A percentile compares a stretch with the other conserved stretches of the same genome.
Evolutionary conservation across 1,140 invertebrate genomes (phyloP).

Genomic region (Drosophila dunni): DNA sequence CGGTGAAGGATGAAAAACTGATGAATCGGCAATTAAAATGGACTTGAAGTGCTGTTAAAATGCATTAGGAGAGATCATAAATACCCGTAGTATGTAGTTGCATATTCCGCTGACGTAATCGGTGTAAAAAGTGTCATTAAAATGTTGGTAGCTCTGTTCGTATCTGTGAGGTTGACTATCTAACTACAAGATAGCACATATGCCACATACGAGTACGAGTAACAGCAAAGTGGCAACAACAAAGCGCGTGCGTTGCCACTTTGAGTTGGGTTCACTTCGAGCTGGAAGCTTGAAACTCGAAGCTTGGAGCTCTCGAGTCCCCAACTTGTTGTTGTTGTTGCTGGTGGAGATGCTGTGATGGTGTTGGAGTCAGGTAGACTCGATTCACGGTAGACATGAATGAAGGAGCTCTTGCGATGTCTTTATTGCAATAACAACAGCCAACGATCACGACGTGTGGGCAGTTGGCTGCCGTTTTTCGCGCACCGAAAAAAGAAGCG

Average conservation of each 20-base stretch:
- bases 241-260: slow-evolving; percentile 38
- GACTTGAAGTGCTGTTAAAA: too few species aligned
- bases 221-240: slow-evolving; percentile 26
- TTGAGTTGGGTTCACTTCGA: slow-evolving; percentile 4
- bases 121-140: too few species aligned
- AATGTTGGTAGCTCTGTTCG: too few species aligned
- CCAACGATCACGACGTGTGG: slow-evolving; percentile 54
- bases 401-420: slow-evolving; percentile 47
- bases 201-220: slow-evolving; percentile 2
- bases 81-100: too few species aligned
- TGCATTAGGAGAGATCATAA: too few species aligned
- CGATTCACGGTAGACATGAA: slow-evolving; percentile 47
- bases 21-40: too few species aligned
- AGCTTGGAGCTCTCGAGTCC: background rate
- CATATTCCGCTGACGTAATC: too few species aligned
- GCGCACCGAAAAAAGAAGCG: slow-evolving; percentile 48
- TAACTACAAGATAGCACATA: slow-evolving; percentile 13
- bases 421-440: slow-evolving; percentile 39
- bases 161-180: background rate
- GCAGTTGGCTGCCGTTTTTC: slow-evolving; percentile 79
- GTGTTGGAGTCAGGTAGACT: slow-evolving; percentile 36
- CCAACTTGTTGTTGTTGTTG: slow-evolving; percentile 2
- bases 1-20: too few species aligned
- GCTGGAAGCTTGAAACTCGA: background rate
- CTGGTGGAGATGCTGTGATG: background rate